Evolutionary conservation across 2,888 invertebrate genomes (phyloP), one percentile per base, ranked within the genome.

Genomic region (Drepanosiphum platanoidis): DNA sequence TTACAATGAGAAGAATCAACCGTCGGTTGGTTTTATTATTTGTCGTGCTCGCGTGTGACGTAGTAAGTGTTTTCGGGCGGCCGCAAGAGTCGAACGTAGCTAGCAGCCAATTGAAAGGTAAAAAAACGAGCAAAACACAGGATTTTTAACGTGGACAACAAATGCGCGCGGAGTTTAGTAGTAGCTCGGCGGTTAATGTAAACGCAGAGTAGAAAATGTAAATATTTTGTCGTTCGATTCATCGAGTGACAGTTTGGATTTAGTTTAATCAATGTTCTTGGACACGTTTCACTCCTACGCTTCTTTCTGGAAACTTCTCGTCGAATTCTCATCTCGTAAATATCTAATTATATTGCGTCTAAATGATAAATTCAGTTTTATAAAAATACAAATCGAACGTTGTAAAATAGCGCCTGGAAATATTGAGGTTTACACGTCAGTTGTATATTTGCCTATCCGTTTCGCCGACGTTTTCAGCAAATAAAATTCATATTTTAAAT

Each of bases 1-100:
- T 84, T 77, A 84, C 68, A 84, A 84, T 84, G 84, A 84, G 84
- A 84, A 84, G 84, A 84, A 84, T 84, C 84, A 77, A 84, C 84
- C 84, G 84, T 84, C 84, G 84, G 84, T 84, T 84, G 84, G 77
- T 84, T 84, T 77, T 84, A 52, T 84, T 84, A 39, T 77, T 52
- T 52, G 58, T 84, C 84, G 77, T 84, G 32, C 36, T 84, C 74
- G 84, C 27, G 77, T 84, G 84, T 84, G 84, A 84, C 30, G 74
- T 84, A 52, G 84, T 77, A 5, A 75, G 58, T 77, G 84, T 84
- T 77, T 77, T 84, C n/a, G 75, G 84, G 30, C 66, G 84, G 58
- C 84, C 84, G 1, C 84, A 84, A 68, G 74, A 74, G 46, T 46
- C 64, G 5, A 70, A 3, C 13, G 36, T 68, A 32, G 52, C 58